Evolutionary conservation across 2,888 invertebrate species (phyloP).

Genomic region (Torymus texanus): DNA sequence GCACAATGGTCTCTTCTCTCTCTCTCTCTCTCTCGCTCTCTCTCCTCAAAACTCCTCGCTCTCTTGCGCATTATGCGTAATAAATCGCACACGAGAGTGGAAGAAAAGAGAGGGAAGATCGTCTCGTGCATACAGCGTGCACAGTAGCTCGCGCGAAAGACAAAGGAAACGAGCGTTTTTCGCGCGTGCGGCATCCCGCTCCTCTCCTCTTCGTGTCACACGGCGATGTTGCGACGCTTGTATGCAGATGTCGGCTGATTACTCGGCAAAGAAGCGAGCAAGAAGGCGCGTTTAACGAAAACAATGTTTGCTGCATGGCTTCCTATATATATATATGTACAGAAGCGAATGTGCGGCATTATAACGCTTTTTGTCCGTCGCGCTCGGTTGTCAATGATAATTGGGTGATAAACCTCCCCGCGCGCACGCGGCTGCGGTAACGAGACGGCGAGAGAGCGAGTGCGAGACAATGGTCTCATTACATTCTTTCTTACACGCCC

Average conservation of each 20-base stretch:
- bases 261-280: conserved; percentile 39
- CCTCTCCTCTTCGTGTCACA: conserved; percentile 37
- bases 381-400: conserved; percentile 63
- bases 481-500: conserved; percentile 57
- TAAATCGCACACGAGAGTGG: conserved; percentile 30
- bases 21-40: too few species aligned
- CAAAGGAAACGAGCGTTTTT: conserved; percentile 43
- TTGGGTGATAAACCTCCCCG: conserved; percentile 62
- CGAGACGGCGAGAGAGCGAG: conserved; percentile 28
- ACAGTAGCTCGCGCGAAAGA: background rate
- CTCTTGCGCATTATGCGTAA: conserved; percentile 47
- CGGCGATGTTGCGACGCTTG: conserved; percentile 57
- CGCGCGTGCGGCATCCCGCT: conserved; percentile 10
- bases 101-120: background rate
- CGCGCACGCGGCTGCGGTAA: conserved; percentile 15
- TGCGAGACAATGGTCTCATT: conserved; percentile 55
- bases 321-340: conserved; percentile 8
- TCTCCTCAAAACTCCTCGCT: too few species aligned
- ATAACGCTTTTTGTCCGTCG: conserved; percentile 60
- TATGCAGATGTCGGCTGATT: conserved; percentile 64
- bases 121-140: background rate
- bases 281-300: conserved; percentile 35
- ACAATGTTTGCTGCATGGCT: conserved; percentile 28
- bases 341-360: conserved; percentile 27
- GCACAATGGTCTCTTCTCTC: too few species aligned